Evolutionary conservation across 2,888 invertebrate genomes (phyloP).

Genomic region (Parascotia fuliginaria): DNA sequence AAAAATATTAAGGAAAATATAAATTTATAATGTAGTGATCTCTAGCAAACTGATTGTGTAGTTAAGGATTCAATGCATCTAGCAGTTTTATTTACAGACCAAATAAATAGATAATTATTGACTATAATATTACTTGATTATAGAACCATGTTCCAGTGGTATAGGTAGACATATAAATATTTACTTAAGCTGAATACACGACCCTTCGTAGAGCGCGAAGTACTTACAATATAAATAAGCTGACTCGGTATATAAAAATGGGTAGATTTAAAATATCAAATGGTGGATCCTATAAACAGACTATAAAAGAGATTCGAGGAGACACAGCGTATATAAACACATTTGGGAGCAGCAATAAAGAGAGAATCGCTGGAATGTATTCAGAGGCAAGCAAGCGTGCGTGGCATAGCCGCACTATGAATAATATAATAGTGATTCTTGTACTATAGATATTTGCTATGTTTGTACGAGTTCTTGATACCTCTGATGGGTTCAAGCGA

Average conservation of each 20-base stretch:
- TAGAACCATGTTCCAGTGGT: too few species aligned
- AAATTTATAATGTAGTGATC: too few species aligned
- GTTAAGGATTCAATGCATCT: too few species aligned
- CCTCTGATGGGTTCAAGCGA: neutral
- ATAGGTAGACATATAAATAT: too few species aligned
- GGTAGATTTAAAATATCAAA: constrained; percentile 35
- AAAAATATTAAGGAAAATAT: too few species aligned
- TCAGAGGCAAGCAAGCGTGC: constrained; percentile 37
- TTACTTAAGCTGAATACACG: too few species aligned
- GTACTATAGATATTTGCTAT: constrained; percentile 22
- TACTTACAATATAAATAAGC: neutral
- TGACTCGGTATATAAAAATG: constrained; percentile 1
- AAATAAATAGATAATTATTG: too few species aligned
- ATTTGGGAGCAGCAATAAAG: constrained; percentile 42
- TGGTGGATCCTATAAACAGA: constrained; percentile 36
- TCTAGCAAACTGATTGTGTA: too few species aligned
- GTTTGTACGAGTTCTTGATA: neutral
- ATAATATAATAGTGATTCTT: constrained; percentile 43
- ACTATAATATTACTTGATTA: too few species aligned
- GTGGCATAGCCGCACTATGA: constrained; percentile 31
- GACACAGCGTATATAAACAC: constrained; percentile 44
- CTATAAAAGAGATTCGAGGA: constrained; percentile 38
- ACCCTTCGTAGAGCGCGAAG: too few species aligned
- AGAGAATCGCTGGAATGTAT: constrained; percentile 37
- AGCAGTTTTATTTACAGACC: too few species aligned